phyloP scores from a whole-genome alignment of 1,140 invertebrate species.

The Hyles vespertilio region DNA sequence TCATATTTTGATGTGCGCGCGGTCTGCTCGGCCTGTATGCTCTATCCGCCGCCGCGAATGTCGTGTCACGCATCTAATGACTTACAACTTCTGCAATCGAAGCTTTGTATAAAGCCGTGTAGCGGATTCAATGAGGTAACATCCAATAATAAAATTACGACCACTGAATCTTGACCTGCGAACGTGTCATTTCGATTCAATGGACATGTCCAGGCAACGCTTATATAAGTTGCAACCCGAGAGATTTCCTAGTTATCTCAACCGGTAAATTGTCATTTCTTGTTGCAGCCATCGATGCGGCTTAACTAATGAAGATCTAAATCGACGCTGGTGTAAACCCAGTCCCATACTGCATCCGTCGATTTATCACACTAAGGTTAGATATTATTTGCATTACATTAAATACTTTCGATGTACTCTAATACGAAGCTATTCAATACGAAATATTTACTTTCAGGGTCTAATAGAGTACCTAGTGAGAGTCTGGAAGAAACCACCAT shows the following conservation, averaged over 20 bases:
- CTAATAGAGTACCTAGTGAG: constrained; percentile 80
- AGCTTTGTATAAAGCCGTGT: constrained; percentile 26
- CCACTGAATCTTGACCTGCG: constrained; percentile 29
- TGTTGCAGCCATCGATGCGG: constrained; percentile 86
- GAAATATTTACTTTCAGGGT: constrained; percentile 55
- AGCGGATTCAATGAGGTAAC: constrained; percentile 18
- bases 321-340: constrained; percentile 87
- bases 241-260: constrained; percentile 42
- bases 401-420: not conserved
- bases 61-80: constrained; percentile 48
- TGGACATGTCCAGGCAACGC: constrained; percentile 33
- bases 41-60: constrained; percentile 3
- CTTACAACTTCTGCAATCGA: constrained; percentile 27
- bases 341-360: constrained; percentile 85
- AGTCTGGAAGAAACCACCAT: constrained; percentile 78
- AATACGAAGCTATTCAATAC: not conserved
- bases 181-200: constrained; percentile 39
- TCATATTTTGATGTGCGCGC: constrained; percentile 20
- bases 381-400: constrained; percentile 3
- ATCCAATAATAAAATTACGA: constrained; percentile 33
- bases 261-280: constrained; percentile 44
- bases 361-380: constrained; percentile 89
- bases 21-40: constrained; percentile 9
- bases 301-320: constrained; percentile 88
- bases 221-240: constrained; percentile 32